Conservation (phyloP, 2,113 vertebrate genomes). For the Reinhardtius hippoglossoides region DNA sequence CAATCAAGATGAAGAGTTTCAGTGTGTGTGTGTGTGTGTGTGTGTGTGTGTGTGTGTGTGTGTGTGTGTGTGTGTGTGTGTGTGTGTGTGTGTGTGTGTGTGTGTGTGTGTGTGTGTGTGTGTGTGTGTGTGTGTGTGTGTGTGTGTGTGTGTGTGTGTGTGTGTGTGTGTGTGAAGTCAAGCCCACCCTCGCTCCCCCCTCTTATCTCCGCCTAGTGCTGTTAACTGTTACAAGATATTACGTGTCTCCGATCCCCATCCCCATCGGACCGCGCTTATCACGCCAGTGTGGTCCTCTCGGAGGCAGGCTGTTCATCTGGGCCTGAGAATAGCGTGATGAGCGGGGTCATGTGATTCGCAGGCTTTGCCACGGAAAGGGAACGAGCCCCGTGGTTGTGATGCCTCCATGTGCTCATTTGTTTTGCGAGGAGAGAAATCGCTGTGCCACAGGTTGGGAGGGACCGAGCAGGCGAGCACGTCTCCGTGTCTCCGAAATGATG, state of each 20-base stretch:
- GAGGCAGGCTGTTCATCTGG: slow-evolving; percentile 55
- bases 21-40: not conserved
- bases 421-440: not conserved
- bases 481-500: not conserved
- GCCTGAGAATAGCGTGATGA: slow-evolving; percentile 55
- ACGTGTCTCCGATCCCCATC: slow-evolving; percentile 5
- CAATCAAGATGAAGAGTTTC: slow-evolving; percentile 14
- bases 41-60: not conserved
- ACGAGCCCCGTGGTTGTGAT: slow-evolving; percentile 10
- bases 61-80: not conserved
- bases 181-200: slow-evolving; percentile 10
- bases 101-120: not conserved
- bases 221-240: slow-evolving; percentile 18
- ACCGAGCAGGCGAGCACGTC: not conserved
- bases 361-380: slow-evolving; percentile 22
- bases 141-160: not conserved
- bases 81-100: not conserved
- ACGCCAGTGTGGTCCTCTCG: slow-evolving; percentile 25
- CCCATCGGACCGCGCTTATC: slow-evolving; percentile 18
- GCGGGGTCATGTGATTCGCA: slow-evolving; percentile 62
- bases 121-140: not conserved
- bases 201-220: slow-evolving; percentile 17
- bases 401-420: slow-evolving; percentile 11
- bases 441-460: slow-evolving; percentile 10
- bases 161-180: not conserved